phyloP scores from a whole-genome alignment of 2,888 invertebrate species.

The Dasysyrphus tricinctus region DNA sequence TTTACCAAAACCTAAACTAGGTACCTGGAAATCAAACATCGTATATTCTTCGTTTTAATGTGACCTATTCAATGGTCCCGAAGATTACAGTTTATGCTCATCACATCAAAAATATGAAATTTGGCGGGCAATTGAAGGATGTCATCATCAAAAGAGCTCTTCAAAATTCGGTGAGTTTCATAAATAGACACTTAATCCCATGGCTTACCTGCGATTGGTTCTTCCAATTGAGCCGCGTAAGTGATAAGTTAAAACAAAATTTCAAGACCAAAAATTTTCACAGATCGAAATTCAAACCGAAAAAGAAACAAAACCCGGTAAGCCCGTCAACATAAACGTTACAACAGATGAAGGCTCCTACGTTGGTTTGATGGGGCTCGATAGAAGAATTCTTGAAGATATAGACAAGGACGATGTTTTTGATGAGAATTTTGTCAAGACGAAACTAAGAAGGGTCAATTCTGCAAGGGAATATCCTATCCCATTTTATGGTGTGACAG shows the following conservation, averaged over 20 bases:
- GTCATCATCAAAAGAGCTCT: constrained; percentile 24
- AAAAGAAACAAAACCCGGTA: constrained; percentile 88
- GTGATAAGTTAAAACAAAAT: neutral
- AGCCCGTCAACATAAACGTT: constrained; percentile 89
- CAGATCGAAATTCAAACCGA: constrained; percentile 78
- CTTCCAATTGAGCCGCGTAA: too few relatives aligned
- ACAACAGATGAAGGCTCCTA: constrained; percentile 91
- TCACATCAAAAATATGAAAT: neutral
- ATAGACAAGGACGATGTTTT: constrained; percentile 86
- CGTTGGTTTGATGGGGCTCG: constrained; percentile 92
- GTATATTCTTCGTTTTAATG: constrained; percentile 7
- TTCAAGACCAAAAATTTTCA: neutral
- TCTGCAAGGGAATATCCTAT: constrained; percentile 2
- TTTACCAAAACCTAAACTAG: constrained; percentile 11
- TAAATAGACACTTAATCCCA: neutral
- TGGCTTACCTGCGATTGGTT: too few relatives aligned
- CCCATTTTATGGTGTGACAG: constrained; percentile 32
- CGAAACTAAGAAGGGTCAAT: neutral
- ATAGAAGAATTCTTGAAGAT: constrained; percentile 87
- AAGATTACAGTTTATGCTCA: constrained; percentile 56
- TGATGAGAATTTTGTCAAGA: constrained; percentile 17
- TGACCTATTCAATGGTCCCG: constrained; percentile 42
- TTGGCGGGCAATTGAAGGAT: constrained; percentile 33
- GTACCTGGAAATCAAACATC: constrained; percentile 54
- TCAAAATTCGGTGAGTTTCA: constrained; percentile 45